phyloP scores from a whole-genome alignment of 1,140 invertebrate species.

The Macrosteles quadrilineatus region DNA sequence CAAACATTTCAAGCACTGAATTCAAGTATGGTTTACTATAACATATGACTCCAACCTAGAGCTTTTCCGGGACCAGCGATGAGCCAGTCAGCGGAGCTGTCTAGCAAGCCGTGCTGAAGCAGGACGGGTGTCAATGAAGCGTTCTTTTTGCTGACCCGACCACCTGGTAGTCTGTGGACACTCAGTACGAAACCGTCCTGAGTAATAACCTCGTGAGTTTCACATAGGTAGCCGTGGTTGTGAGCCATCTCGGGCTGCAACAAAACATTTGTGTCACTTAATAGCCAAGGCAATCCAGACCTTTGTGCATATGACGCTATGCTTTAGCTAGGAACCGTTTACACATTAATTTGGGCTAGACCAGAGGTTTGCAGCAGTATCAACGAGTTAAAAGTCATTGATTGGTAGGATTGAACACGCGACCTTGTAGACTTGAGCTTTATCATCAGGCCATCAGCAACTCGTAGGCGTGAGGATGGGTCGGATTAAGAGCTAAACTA shows the following conservation, averaged over 20 bases:
- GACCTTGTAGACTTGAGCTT: too few relatives aligned
- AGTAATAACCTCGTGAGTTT: constrained; percentile 65
- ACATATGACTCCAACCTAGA: constrained; percentile 65
- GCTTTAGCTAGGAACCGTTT: too few relatives aligned
- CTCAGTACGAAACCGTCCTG: constrained; percentile 72
- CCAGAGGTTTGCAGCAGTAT: too few relatives aligned
- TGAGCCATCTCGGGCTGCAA: constrained; percentile 61
- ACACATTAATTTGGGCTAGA: too few relatives aligned
- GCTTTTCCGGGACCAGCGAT: constrained; percentile 61
- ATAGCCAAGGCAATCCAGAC: too few relatives aligned
- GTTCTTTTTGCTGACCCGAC: constrained; percentile 23
- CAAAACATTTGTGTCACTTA: background rate
- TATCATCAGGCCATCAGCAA: too few relatives aligned
- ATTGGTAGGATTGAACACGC: too few relatives aligned
- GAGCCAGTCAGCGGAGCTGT: constrained; percentile 66
- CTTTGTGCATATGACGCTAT: too few relatives aligned
- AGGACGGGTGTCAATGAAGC: constrained; percentile 55
- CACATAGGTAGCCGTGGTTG: constrained; percentile 64
- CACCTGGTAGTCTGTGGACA: constrained; percentile 68
- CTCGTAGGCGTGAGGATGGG: too few relatives aligned
- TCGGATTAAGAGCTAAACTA: too few relatives aligned
- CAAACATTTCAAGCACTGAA: too few relatives aligned
- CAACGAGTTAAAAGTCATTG: too few relatives aligned
- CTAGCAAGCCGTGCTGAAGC: constrained; percentile 70
- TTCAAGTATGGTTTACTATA: constrained; percentile 15